Percentiles rank a stretch among this genome's conserved stretches.
phyloP scores from a whole-genome alignment of 2,113 vertebrate genomes.

The Dromas ardeola region DNA sequence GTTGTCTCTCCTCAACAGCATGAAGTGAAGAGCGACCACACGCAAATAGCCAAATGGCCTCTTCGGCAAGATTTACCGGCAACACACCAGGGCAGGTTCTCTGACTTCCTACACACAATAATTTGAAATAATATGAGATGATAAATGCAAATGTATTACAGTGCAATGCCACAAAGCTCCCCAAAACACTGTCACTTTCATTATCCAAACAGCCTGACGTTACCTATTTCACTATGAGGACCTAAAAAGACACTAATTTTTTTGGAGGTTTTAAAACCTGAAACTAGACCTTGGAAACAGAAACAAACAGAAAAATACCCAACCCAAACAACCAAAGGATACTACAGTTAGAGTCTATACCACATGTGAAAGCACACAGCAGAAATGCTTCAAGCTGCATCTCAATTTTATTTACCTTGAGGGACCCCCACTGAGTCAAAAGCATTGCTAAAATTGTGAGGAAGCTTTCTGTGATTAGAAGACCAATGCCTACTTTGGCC shows the following conservation, averaged over 20 bases:
- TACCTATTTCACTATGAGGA: neutral
- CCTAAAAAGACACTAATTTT: neutral
- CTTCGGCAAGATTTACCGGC: neutral
- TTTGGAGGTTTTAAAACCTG: slow-evolving; percentile 19
- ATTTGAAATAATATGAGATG: slow-evolving; percentile 39
- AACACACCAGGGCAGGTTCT: neutral
- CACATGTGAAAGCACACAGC: neutral
- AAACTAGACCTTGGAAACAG: neutral
- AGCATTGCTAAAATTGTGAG: neutral
- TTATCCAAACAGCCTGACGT: neutral
- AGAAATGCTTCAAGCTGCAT: neutral
- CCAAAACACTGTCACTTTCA: slow-evolving; percentile 46
- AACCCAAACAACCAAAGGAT: neutral
- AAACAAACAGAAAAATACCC: neutral
- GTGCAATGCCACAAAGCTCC: neutral
- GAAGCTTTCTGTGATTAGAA: neutral
- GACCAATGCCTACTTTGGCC: neutral
- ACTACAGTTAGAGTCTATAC: neutral
- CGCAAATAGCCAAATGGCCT: neutral
- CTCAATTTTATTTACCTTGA: neutral
- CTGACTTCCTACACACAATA: slow-evolving; percentile 3
- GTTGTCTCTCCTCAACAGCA: neutral
- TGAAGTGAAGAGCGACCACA: neutral
- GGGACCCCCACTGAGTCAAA: neutral
- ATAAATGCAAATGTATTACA: slow-evolving; percentile 43